Base-by-base conservation (phyloP, 2,888 invertebrate species). In the Autographa pulchrina region DNA sequence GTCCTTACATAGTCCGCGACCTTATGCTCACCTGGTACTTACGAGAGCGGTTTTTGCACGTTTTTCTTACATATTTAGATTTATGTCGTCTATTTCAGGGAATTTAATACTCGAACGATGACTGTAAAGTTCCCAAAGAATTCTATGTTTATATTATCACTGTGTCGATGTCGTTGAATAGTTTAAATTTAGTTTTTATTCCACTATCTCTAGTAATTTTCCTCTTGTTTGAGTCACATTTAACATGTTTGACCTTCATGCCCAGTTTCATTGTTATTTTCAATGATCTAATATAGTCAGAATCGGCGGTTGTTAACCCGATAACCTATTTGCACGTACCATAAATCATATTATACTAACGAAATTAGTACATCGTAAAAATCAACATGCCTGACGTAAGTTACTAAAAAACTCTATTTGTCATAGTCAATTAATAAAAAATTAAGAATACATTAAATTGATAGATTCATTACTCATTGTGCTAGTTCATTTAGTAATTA, bases 1-100 rank as follows among this genome's bases (percentile, higher is more conserved):
- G 84, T 94, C 94, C 94, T 94, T 93, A 92, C 89, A 83, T 82
- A 85, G 88, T 88, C 91, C 83, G 84, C 89, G 94, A 94, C 94
- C 94, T 93, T 93, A 93, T 94, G 91, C 77, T 83, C 91, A 90
- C 94, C 95, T 94, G 92, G 95, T 95, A 93, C 88, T 86, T 85
- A 80, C 14, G 74, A 48, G 79, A 20, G 78, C 80, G 84, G 79
- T 77, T 86, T 85, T 85, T 79, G 75, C 77, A 61, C 64, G 68
- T 73, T 66, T 74, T 72, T 31, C 60, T 64, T 18, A 38, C 7
- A 11, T n/a, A 18, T n/a, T 59, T 18, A 13, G 13, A 32, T 25
- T 32, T 8, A 32, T 14, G 43, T 75, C 1, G 56, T 52, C 56
- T 63, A 61, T 35, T 63, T 65, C 8, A 56, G 13, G 25, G 25